Evolutionary conservation across 2,113 vertebrate species (phyloP).

Genomic region (Antennarius striatus): DNA sequence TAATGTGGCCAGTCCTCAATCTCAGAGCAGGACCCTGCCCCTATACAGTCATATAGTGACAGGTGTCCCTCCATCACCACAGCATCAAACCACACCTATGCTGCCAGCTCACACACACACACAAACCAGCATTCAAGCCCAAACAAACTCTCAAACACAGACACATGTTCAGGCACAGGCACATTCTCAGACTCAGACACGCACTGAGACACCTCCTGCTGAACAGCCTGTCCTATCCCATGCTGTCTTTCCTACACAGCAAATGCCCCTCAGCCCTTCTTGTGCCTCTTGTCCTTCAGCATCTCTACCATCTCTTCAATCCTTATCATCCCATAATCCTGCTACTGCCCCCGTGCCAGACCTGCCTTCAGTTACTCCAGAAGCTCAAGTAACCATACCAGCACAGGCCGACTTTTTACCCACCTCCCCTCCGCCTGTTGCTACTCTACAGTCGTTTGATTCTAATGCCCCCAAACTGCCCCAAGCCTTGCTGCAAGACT

Average conservation of each 20-base stretch:
- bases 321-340: slow-evolving; percentile 63
- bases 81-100: slow-evolving; percentile 61
- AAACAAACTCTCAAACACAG: slow-evolving; percentile 64
- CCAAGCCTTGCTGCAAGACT: slow-evolving; percentile 77
- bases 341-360: slow-evolving; percentile 62
- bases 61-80: slow-evolving; percentile 58
- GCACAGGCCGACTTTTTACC: slow-evolving; percentile 62
- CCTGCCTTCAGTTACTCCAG: slow-evolving; percentile 59
- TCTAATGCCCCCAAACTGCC: slow-evolving; percentile 75
- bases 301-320: slow-evolving; percentile 58
- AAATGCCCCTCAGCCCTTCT: slow-evolving; percentile 69
- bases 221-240: slow-evolving; percentile 56
- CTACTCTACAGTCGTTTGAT: slow-evolving; percentile 73
- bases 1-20: slow-evolving; percentile 52
- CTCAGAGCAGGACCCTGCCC: slow-evolving; percentile 49
- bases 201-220: slow-evolving; percentile 29
- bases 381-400: slow-evolving; percentile 62
- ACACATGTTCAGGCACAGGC: slow-evolving; percentile 57
- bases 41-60: slow-evolving; percentile 64
- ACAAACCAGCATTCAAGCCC: slow-evolving; percentile 63
- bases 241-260: slow-evolving; percentile 61
- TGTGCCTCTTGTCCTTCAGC: slow-evolving; percentile 60
- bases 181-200: slow-evolving; percentile 65
- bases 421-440: slow-evolving; percentile 69
- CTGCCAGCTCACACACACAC: slow-evolving; percentile 58